These are phyloP conservation scores for Balearica regulorum DNA, from an alignment of 2,797 vertebrate species.

Conservation along the genomic window DNA sequence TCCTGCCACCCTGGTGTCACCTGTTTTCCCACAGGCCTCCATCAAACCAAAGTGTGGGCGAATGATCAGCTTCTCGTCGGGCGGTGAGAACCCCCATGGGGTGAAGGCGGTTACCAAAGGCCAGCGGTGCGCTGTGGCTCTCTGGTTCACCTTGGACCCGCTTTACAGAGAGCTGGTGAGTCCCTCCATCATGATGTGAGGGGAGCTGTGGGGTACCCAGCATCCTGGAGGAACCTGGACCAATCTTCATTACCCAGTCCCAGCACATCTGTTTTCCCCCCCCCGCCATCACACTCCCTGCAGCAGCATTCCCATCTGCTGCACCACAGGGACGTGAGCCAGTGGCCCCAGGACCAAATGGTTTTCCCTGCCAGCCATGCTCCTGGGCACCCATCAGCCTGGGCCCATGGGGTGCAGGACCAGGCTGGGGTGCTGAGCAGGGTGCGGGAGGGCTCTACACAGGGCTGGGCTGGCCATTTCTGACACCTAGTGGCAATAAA, in stretches of 20 bases:
- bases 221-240: not conserved
- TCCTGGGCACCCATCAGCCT: not conserved
- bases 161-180: conserved; percentile 94
- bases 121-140: conserved; percentile 91
- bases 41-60: conserved; percentile 93
- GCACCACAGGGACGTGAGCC: not conserved
- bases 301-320: not conserved
- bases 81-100: conserved; percentile 95
- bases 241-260: not conserved
- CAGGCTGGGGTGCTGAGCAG: not conserved
- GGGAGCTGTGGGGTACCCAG: not conserved
- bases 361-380: not conserved
- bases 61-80: conserved; percentile 95
- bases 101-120: conserved; percentile 94
- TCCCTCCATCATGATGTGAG: fast-evolving
- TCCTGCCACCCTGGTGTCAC: not conserved
- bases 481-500: conserved; percentile 53
- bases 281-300: fast-evolving
- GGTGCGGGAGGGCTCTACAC: fast-evolving
- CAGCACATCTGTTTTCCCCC: not conserved
- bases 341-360: not conserved
- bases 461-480: not conserved
- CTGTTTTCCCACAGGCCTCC: conserved; percentile 79
- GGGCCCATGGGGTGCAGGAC: fast-evolving
- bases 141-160: conserved; percentile 98